phyloP scores from a whole-genome alignment of 2,888 invertebrate genomes.

The Ochropleura leucogaster region DNA sequence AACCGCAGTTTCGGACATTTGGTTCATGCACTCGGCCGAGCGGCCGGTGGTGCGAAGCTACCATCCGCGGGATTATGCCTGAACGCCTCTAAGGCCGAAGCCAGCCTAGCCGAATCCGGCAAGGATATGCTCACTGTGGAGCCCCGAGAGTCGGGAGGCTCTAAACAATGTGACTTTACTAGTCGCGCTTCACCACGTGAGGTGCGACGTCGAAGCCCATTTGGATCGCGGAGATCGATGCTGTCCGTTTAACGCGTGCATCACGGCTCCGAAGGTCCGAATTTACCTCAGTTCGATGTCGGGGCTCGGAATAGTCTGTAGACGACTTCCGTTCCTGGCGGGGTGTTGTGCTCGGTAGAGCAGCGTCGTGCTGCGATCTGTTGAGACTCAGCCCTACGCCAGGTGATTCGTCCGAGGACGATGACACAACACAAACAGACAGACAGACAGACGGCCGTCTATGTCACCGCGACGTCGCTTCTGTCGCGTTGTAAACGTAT shows the following conservation, averaged over 20 bases:
- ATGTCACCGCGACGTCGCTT: not conserved
- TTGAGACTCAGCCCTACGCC: slow-evolving; percentile 11
- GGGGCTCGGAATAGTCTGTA: slow-evolving; percentile 91
- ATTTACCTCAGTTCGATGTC: slow-evolving; percentile 56
- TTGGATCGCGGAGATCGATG: slow-evolving; percentile 78
- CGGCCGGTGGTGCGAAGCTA: slow-evolving; percentile 92
- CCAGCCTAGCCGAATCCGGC: slow-evolving; percentile 91
- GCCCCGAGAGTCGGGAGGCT: slow-evolving; percentile 84
- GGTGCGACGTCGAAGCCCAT: slow-evolving; percentile 80
- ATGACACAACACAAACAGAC: slow-evolving; percentile 65
- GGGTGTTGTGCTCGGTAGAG: slow-evolving; percentile 79
- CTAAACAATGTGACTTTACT: slow-evolving; percentile 84
- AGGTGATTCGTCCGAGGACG: slow-evolving; percentile 2
- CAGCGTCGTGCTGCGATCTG: slow-evolving; percentile 30
- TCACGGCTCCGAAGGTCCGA: slow-evolving; percentile 67
- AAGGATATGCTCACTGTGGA: slow-evolving; percentile 76
- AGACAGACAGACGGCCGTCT: no score
- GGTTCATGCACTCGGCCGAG: slow-evolving; percentile 91
- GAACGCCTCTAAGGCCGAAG: slow-evolving; percentile 83
- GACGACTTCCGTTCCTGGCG: slow-evolving; percentile 91
- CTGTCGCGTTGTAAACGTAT: no score
- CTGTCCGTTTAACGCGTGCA: slow-evolving; percentile 71
- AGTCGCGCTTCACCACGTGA: slow-evolving; percentile 75
- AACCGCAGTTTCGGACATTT: slow-evolving; percentile 91
- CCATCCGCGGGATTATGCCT: slow-evolving; percentile 89